Percentiles rank a stretch among this genome's conserved stretches.
Evolutionary conservation across 2,113 vertebrate species (phyloP).

Genomic region (Cyanoderma ruficeps): DNA sequence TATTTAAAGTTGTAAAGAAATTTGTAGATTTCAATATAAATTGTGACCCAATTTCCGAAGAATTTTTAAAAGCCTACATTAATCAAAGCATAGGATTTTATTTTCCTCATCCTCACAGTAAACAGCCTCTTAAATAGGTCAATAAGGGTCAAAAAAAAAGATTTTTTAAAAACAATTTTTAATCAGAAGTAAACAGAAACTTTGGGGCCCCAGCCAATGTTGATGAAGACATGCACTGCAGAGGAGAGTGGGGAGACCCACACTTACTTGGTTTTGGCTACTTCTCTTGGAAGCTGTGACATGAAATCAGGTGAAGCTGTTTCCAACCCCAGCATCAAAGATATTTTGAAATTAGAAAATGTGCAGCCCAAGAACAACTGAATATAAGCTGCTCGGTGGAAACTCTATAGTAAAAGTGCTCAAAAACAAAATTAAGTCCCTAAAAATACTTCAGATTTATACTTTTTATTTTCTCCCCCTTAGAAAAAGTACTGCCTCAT

Average conservation of each 20-base stretch:
- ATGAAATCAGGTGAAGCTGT: background rate
- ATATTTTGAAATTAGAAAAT: background rate
- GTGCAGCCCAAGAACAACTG: background rate
- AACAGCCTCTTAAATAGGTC: background rate
- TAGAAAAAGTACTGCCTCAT: background rate
- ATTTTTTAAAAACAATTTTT: background rate
- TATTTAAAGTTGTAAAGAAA: background rate
- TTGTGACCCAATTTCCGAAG: background rate
- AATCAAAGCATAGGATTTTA: background rate
- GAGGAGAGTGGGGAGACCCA: too few relatives aligned
- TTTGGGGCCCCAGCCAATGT: background rate
- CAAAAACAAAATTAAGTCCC: background rate
- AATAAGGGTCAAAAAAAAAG: background rate
- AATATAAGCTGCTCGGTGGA: background rate
- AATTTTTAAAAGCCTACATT: background rate
- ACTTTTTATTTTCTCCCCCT: background rate
- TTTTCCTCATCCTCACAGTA: background rate
- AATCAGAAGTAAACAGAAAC: background rate
- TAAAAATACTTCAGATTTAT: background rate
- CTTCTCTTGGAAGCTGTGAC: background rate
- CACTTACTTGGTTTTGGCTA: background rate
- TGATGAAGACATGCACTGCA: background rate
- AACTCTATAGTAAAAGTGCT: background rate
- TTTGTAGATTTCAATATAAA: background rate
- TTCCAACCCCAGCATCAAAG: background rate